phyloP scores from a whole-genome alignment of 2,113 vertebrate species.

The Ceyx cyanopectus region DNA sequence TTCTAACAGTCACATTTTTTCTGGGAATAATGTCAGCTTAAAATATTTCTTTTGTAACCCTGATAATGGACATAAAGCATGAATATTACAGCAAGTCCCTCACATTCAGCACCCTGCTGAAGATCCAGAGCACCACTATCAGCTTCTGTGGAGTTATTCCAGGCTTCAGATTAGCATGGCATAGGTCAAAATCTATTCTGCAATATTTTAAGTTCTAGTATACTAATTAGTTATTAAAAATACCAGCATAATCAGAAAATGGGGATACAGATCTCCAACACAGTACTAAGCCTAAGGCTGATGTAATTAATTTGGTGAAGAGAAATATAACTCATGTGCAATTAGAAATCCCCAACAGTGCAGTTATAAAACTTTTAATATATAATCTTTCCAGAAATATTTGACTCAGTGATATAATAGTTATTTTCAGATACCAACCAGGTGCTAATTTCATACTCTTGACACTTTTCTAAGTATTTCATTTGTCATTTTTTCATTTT shows the following conservation, averaged over 20 bases:
- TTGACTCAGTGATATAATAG: neutral
- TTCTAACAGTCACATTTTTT: neutral
- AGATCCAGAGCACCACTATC: neutral
- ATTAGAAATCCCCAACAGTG: neutral
- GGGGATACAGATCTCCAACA: neutral
- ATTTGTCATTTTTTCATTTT: neutral
- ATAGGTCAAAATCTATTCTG: neutral
- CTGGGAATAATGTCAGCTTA: neutral
- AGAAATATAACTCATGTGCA: neutral
- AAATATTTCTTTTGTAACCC: neutral
- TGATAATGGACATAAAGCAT: neutral
- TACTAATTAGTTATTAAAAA: conserved; percentile 42
- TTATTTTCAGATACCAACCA: neutral
- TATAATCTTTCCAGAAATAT: neutral
- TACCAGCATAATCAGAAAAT: conserved; percentile 11
- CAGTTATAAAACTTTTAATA: neutral
- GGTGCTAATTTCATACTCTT: neutral
- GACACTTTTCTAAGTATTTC: neutral
- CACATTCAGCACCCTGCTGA: neutral
- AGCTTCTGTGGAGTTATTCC: neutral
- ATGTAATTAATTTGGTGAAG: neutral
- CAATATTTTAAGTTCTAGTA: neutral
- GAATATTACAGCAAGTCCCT: neutral
- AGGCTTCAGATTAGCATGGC: neutral
- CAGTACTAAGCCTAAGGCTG: neutral